These are phyloP conservation scores for Diglossa brunneiventris DNA, from an alignment of 2,113 vertebrate species.

Conservation along the genomic window DNA sequence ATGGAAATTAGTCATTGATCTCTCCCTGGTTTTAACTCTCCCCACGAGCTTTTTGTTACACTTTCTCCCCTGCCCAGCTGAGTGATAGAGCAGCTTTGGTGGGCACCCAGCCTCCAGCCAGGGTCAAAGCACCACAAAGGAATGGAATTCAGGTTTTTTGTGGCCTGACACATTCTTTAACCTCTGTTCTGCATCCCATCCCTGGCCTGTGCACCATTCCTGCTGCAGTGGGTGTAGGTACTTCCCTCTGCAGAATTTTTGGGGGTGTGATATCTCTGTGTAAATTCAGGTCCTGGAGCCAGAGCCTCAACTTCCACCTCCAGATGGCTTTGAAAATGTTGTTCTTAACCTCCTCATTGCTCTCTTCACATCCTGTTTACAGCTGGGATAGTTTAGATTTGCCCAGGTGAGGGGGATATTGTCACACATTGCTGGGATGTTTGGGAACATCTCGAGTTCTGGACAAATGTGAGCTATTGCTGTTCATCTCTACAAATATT, in stretches of 20 bases:
- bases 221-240: background rate
- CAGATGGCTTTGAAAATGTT: background rate
- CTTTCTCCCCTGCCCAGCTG: background rate
- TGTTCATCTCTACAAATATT: background rate
- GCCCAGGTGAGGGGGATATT: background rate
- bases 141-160: background rate
- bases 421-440: background rate
- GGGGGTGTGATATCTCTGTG: background rate
- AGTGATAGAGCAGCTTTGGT: background rate
- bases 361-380: background rate
- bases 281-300: background rate
- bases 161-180: background rate
- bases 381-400: background rate
- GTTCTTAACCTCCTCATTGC: background rate
- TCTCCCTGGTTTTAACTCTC: background rate
- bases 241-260: background rate
- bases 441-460: background rate
- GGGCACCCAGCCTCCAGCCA: background rate
- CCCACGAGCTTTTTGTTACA: background rate
- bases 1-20: background rate
- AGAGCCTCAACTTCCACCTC: background rate
- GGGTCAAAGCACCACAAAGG: background rate
- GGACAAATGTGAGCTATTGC: background rate
- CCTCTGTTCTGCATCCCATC: background rate
- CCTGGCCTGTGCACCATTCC: background rate